Percentiles rank a stretch among this genome's conserved stretches.
phyloP scores from a whole-genome alignment of 64 coral and sea anemone genomes.

The Exaiptasia diaphana region DNA sequence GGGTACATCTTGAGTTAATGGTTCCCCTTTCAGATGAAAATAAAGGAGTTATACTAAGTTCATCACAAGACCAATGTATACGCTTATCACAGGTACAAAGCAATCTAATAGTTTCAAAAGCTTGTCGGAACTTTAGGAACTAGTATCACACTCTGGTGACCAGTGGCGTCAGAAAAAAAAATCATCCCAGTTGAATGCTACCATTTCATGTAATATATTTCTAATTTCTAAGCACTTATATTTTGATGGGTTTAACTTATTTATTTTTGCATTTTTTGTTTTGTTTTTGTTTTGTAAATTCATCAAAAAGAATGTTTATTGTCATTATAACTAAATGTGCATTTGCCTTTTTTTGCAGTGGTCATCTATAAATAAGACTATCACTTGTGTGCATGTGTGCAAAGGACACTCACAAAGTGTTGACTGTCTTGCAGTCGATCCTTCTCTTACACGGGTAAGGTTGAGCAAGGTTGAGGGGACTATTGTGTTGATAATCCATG shows the following conservation, averaged over 20 bases:
- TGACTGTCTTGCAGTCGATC: constrained; percentile 68
- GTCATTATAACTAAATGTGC: neutral
- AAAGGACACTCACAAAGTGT: constrained; percentile 99
- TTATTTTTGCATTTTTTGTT: no score
- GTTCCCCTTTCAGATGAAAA: constrained; percentile 53
- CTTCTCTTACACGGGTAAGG: constrained; percentile 66
- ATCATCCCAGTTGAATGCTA: no score
- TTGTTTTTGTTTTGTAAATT: neutral
- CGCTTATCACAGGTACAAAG: constrained; percentile 62
- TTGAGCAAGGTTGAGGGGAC: no score
- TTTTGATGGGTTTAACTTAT: no score
- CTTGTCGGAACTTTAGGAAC: no score
- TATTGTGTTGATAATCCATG: no score
- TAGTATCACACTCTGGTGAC: no score
- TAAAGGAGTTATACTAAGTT: constrained; percentile 58
- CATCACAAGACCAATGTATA: constrained; percentile 90
- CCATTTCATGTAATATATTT: no score
- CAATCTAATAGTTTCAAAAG: no score
- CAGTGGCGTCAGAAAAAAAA: no score
- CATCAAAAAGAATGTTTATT: neutral
- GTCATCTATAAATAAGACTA: constrained; percentile 3
- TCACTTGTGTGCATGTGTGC: constrained; percentile 72
- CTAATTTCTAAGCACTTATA: no score
- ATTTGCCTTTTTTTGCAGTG: constrained; percentile 42
- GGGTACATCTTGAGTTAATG: no score